A percentile compares a stretch with the other conserved stretches of the same genome.
These are phyloP conservation scores for Microctenopoma stevenorrisi DNA, from an alignment of 2,797 vertebrate species.

Conservation along the genomic window DNA sequence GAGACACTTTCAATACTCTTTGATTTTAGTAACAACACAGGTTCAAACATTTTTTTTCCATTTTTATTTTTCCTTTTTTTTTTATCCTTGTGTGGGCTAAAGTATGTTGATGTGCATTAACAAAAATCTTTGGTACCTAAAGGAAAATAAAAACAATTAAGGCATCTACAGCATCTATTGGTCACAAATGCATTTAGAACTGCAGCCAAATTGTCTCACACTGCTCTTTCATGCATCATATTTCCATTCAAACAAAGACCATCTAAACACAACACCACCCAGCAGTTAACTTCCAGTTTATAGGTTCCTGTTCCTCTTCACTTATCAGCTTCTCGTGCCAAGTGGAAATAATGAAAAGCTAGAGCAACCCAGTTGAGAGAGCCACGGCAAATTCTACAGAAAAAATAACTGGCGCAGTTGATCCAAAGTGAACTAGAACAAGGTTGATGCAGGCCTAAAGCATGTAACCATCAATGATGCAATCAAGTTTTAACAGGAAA, in stretches of 20 bases:
- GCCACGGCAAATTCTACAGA: constrained; percentile 31
- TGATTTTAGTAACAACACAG: constrained; percentile 9
- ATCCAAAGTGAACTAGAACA: constrained; percentile 20
- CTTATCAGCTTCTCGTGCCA: not conserved
- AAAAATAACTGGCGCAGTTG: constrained; percentile 17
- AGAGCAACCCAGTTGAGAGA: constrained; percentile 17
- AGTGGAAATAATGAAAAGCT: constrained; percentile 3
- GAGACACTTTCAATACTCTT: not conserved
- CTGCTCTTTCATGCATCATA: constrained; percentile 43
- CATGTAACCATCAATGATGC: constrained; percentile 54
- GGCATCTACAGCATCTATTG: constrained; percentile 84
- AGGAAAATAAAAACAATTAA: constrained; percentile 72
- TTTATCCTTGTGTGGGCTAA: constrained; percentile 46
- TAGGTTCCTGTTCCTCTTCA: constrained; percentile 14
- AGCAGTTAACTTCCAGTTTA: constrained; percentile 44
- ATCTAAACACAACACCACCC: constrained; percentile 39
- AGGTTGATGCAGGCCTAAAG: constrained; percentile 64
- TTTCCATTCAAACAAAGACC: constrained; percentile 23
- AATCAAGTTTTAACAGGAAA: constrained; percentile 81
- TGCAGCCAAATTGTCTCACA: constrained; percentile 63
- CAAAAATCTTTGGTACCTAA: constrained; percentile 85
- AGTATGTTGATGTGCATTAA: constrained; percentile 69
- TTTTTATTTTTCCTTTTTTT: constrained; percentile 67
- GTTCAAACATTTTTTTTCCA: constrained; percentile 40
- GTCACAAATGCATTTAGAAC: constrained; percentile 73